Conservation (phyloP, 1,140 invertebrate genomes). For the Pachypeltis micranthus region DNA sequence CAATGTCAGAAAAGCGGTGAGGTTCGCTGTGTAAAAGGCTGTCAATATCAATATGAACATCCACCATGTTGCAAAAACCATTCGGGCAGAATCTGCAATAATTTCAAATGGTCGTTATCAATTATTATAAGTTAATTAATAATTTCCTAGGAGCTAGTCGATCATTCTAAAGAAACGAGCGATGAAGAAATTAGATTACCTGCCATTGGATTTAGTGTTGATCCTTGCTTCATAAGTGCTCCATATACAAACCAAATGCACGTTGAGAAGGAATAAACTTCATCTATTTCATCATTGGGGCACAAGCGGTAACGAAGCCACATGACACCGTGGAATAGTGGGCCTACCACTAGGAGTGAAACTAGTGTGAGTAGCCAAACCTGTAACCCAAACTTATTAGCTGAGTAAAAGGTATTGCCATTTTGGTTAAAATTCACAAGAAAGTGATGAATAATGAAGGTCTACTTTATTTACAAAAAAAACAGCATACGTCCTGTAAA, state of each 20-base stretch:
- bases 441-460: too few species aligned
- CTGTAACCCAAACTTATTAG: conserved; percentile 30
- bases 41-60: conserved; percentile 76
- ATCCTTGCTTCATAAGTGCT: conserved; percentile 76
- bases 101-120: too few species aligned
- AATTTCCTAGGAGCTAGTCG: too few species aligned
- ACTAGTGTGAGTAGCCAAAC: conserved; percentile 69
- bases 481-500: too few species aligned
- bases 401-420: too few species aligned
- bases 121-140: too few species aligned
- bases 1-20: conserved; percentile 75
- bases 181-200: conserved; percentile 38
- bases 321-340: conserved; percentile 62
- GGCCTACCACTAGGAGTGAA: conserved; percentile 58
- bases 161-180: not conserved
- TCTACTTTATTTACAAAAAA: too few species aligned
- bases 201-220: conserved; percentile 58
- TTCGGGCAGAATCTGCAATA: conserved; percentile 54
- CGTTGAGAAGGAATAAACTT: conserved; percentile 46
- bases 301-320: conserved; percentile 39
- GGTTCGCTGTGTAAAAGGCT: conserved; percentile 83
- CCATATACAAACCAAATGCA: conserved; percentile 81
- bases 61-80: conserved; percentile 85
- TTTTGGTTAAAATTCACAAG: too few species aligned
- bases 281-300: conserved; percentile 35